These are phyloP conservation scores for Disparrhopalites patrizii DNA, from an alignment of 2,888 invertebrate genomes.

Conservation along the genomic window DNA sequence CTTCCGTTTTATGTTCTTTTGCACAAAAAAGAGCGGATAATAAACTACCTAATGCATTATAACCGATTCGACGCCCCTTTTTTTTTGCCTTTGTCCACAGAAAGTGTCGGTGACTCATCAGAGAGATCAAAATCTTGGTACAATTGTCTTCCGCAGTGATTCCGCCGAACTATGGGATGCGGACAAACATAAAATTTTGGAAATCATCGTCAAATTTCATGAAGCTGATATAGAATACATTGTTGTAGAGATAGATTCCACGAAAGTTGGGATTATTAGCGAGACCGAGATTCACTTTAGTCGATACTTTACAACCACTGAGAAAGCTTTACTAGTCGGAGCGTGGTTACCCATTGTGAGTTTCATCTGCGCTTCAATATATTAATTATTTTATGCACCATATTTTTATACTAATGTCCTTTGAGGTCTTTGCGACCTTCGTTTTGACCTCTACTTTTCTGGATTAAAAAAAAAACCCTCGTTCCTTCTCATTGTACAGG, in stretches of 20 bases:
- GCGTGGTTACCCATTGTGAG: conserved; percentile 1
- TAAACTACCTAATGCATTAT: too few relatives aligned
- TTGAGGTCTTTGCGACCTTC: too few relatives aligned
- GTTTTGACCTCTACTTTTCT: too few relatives aligned
- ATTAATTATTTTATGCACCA: too few relatives aligned
- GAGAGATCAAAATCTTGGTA: background rate
- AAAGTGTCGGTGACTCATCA: background rate
- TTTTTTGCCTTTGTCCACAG: too few relatives aligned
- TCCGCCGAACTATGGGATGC: background rate
- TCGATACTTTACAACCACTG: conserved; percentile 3
- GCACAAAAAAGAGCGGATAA: too few relatives aligned
- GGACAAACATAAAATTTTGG: conserved; percentile 4
- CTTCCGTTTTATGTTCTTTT: too few relatives aligned
- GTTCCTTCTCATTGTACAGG: too few relatives aligned
- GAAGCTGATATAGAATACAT: background rate
- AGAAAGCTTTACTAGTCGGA: conserved; percentile 2
- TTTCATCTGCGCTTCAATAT: background rate
- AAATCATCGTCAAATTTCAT: background rate
- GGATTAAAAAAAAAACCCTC: too few relatives aligned
- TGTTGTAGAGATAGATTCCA: conserved; percentile 11
- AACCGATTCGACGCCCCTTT: too few relatives aligned
- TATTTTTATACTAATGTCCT: too few relatives aligned
- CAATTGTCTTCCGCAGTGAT: background rate
- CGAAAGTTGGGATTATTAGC: conserved; percentile 7
- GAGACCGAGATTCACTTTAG: background rate